Percentiles rank a stretch among this genome's conserved stretches.
phyloP scores from a whole-genome alignment of 2,113 vertebrate species.

The Daboia siamensis region DNA sequence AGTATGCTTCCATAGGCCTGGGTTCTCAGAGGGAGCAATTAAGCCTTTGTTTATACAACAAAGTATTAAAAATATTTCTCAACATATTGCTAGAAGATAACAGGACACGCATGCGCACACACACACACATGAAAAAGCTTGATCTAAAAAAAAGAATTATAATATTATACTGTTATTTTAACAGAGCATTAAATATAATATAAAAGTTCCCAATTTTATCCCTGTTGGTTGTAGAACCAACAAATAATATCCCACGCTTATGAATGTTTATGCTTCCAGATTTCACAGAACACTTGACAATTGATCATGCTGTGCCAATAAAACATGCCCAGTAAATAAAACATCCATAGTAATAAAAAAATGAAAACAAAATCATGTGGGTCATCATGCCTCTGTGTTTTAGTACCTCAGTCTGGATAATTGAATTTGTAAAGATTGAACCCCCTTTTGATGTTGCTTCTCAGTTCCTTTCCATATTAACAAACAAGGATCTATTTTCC shows the following conservation, averaged over 20 bases:
- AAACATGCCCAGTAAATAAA: not conserved
- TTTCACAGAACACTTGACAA: not conserved
- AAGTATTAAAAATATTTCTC: not conserved
- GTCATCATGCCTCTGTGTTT: not conserved
- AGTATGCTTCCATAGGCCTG: slow-evolving; percentile 15
- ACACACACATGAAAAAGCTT: not conserved
- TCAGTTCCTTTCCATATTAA: not conserved
- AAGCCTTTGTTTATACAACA: slow-evolving; percentile 24
- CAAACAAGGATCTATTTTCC: not conserved
- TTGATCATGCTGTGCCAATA: not conserved
- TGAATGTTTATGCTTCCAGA: not conserved
- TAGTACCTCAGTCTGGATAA: not conserved
- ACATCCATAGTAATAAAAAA: not conserved
- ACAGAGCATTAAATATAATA: not conserved
- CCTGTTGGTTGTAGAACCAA: not conserved
- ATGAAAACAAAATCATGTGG: not conserved
- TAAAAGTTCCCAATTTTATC: not conserved
- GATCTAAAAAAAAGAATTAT: slow-evolving; percentile 5
- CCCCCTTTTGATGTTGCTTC: not conserved
- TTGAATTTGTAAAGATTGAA: too few species aligned
- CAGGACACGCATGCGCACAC: not conserved
- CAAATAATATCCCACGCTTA: not conserved
- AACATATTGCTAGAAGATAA: not conserved
- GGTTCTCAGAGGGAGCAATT: slow-evolving; percentile 40
- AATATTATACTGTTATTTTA: not conserved